A percentile compares a stretch with the other conserved stretches of the same genome.
These are phyloP conservation scores for Plebejus argus DNA, from an alignment of 2,888 invertebrate genomes.

Conservation along the genomic window DNA sequence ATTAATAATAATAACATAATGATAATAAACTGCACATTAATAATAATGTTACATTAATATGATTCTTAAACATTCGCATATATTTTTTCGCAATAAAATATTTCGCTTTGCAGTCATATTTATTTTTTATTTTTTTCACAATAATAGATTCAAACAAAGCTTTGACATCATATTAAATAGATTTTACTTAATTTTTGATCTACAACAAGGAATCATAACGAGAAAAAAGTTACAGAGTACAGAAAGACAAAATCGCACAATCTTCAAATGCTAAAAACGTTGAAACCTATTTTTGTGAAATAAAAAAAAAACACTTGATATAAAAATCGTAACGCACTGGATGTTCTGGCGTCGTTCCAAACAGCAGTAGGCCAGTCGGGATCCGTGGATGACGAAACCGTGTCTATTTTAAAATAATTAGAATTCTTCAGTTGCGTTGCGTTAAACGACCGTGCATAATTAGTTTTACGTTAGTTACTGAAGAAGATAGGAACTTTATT, in stretches of 20 bases:
- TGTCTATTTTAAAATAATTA: constrained; percentile 39
- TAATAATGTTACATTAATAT: not conserved
- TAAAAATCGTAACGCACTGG: constrained; percentile 37
- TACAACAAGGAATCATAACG: not conserved
- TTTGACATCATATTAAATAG: too few relatives aligned
- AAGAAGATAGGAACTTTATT: not conserved
- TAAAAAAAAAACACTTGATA: constrained; percentile 34
- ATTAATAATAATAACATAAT: too few relatives aligned
- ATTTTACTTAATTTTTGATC: not conserved
- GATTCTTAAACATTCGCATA: not conserved
- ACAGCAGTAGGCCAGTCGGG: constrained; percentile 35
- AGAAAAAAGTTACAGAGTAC: not conserved
- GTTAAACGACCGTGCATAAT: constrained; percentile 1
- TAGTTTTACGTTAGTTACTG: not conserved
- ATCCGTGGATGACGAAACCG: constrained; percentile 18
- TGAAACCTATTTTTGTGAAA: not conserved
- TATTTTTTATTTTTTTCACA: too few relatives aligned
- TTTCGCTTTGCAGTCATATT: not conserved
- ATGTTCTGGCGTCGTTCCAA: constrained; percentile 37
- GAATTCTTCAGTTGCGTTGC: constrained; percentile 29
- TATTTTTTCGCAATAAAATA: not conserved
- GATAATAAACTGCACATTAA: not conserved
- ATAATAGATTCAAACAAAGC: too few relatives aligned
- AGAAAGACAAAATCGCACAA: not conserved
- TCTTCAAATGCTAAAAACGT: not conserved